Conservation (phyloP, 2,113 vertebrate genomes). For the Coreoperca whiteheadi region DNA sequence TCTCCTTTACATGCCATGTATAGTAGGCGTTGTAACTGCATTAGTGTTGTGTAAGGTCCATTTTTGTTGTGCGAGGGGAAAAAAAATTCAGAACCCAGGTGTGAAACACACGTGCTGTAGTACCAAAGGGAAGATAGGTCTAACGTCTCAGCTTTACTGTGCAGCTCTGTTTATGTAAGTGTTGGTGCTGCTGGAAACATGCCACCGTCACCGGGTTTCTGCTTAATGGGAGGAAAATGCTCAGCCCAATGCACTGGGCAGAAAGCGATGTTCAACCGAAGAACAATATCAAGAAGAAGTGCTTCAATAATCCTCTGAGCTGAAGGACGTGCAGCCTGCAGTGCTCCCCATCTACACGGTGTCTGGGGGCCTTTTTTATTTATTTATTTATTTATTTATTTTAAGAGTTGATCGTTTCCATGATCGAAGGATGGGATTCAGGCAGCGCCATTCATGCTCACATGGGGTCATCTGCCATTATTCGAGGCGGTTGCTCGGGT, state of each 20-base stretch:
- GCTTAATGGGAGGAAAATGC: not conserved
- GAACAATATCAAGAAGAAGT: constrained; percentile 2
- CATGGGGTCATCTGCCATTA: constrained; percentile 43
- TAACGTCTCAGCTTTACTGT: too few species aligned
- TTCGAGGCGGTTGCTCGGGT: constrained; percentile 32
- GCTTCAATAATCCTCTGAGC: constrained; percentile 20
- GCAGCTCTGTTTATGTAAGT: not conserved
- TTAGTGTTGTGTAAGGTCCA: too few species aligned
- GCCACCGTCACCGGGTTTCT: not conserved
- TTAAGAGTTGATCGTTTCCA: not conserved
- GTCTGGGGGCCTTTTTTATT: not conserved
- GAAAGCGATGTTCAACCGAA: not conserved
- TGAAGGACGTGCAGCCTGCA: not conserved
- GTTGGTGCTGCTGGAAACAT: not conserved
- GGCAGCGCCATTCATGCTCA: constrained; percentile 7
- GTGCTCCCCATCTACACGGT: not conserved
- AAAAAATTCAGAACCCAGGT: too few species aligned
- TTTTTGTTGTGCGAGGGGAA: too few species aligned
- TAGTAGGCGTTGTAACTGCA: too few species aligned
- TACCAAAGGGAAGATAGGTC: not conserved
- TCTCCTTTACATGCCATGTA: not conserved
- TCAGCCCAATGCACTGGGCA: not conserved
- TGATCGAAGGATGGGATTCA: constrained; percentile 40
- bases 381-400: too few species aligned
- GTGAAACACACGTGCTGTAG: too few species aligned